Base-by-base conservation (phyloP, 2,888 invertebrate genomes). In the Rhagonycha fulva region DNA sequence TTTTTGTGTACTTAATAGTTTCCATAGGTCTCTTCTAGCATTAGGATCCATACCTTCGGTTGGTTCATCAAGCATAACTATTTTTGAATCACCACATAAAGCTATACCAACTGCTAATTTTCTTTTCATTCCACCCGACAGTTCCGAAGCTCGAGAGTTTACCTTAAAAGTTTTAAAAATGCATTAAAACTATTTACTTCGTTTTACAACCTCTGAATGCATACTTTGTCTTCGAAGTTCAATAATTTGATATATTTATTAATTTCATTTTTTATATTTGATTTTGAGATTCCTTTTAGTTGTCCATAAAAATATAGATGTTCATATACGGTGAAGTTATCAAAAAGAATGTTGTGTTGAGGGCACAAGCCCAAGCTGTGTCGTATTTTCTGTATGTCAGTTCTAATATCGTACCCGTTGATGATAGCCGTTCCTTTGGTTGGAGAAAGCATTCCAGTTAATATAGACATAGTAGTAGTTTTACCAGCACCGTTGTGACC, bases 381-480 rank as follows among this genome's bases (percentile, higher is more conserved):
- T 14, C 95, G 90, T 0, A 94, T 94, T 3, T 88, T 88, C 9
- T 88, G 87, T 71, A 93, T 90, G 81, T 95, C 91, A 0, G 88
- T 89, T 11, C 90, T 84, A 78, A 95, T 93, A 84, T 95, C 93
- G 83, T 90, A 91, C 12, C 94, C 95, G 76, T 92, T 93, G n/a
- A 96, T 89, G 61, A 89, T 87, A 0, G 95, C 94, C 10, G 92
- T 92, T 0, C 96, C 96, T 19, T 90, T 89, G 0, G 91, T 91
- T 4, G 92, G 91, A 19, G 91, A 90, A 76, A 93, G 89, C 88
- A 94, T 92, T 63, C 94, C 97, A 62, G 96, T 97, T 63, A 98
- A 88, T 94, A 98, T 97, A 0, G 96, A 95, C 90, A 98, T 96
- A 1, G 97, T 96, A 0, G 97, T 97, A 0, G 97, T 96, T 89